Percentiles rank a stretch among this genome's conserved stretches.
Conservation (phyloP, 2,113 vertebrate genomes). For the Tricholaema leucomelas region DNA sequence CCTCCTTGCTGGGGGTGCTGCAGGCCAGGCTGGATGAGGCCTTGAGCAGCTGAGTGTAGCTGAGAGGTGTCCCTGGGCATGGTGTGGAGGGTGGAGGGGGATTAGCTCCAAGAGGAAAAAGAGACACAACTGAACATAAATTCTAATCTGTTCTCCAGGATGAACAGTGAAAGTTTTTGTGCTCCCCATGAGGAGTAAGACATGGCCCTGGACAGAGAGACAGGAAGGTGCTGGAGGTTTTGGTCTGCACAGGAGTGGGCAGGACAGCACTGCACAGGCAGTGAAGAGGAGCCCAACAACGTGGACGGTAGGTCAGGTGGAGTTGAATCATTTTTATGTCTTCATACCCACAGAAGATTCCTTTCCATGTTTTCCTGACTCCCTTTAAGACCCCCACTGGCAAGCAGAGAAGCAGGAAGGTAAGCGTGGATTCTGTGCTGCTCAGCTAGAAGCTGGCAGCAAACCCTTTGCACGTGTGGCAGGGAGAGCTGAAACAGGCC, state of each 20-base stretch:
- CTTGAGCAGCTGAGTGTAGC: too few relatives aligned
- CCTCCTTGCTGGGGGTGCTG: too few relatives aligned
- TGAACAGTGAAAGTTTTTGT: background rate
- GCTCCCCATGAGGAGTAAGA: background rate
- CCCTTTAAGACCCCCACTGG: background rate
- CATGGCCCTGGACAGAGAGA: accelerated
- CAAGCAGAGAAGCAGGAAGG: background rate
- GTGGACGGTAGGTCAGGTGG: background rate
- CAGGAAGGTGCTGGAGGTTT: background rate
- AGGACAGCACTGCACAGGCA: background rate
- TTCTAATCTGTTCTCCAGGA: background rate
- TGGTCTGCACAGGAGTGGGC: background rate
- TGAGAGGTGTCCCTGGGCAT: too few relatives aligned
- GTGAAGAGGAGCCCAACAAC: background rate
- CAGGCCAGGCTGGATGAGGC: too few relatives aligned
- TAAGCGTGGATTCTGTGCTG: background rate
- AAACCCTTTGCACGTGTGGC: background rate
- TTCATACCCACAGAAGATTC: background rate
- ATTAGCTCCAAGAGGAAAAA: background rate
- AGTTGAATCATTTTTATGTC: background rate
- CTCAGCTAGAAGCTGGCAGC: background rate
- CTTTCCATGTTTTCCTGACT: background rate
- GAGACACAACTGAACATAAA: background rate
- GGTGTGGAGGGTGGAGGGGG: too few relatives aligned
- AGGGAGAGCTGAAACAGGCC: background rate